phyloP scores from a whole-genome alignment of 2,797 vertebrate species.

The Sebastes miniatus region DNA sequence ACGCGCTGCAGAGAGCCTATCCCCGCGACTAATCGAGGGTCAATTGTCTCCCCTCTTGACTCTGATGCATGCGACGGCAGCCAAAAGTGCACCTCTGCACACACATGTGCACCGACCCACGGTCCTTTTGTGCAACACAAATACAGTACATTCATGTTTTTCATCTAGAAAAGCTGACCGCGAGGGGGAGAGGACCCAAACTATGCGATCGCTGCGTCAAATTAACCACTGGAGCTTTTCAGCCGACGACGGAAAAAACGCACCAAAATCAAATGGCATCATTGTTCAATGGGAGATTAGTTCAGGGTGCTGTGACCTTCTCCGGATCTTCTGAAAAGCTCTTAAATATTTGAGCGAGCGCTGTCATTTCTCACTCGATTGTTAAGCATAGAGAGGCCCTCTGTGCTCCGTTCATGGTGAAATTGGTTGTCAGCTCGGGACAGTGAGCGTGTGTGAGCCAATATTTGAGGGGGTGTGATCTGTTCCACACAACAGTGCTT shows the following conservation, averaged over 20 bases:
- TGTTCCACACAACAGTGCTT: conserved; percentile 28
- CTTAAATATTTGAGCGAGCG: conserved; percentile 77
- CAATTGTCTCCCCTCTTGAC: conserved; percentile 34
- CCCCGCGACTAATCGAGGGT: conserved; percentile 65
- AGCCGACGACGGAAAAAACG: conserved; percentile 47
- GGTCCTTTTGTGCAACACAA: conserved; percentile 23
- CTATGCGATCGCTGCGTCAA: conserved; percentile 61
- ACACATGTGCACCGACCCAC: not conserved
- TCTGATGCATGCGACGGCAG: conserved; percentile 29
- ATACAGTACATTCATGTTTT: conserved; percentile 52
- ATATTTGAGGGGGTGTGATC: conserved; percentile 39
- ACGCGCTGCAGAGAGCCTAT: conserved; percentile 62
- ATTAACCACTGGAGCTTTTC: conserved; percentile 62
- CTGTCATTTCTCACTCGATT: conserved; percentile 75
- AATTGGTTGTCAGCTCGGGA: conserved; percentile 31
- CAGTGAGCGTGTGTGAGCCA: conserved; percentile 26
- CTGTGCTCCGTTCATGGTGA: conserved; percentile 53
- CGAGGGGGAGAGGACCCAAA: not conserved
- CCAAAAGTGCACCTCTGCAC: conserved; percentile 1
- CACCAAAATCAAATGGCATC: conserved; percentile 72
- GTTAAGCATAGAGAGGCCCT: conserved; percentile 65
- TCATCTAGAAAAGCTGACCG: conserved; percentile 36
- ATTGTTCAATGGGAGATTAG: conserved; percentile 70
- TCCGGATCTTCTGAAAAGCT: conserved; percentile 74
- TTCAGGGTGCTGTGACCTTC: conserved; percentile 73